These are phyloP conservation scores for Dolichomitus sp. DNA, from an alignment of 2,888 invertebrate genomes.

Conservation along the genomic window DNA sequence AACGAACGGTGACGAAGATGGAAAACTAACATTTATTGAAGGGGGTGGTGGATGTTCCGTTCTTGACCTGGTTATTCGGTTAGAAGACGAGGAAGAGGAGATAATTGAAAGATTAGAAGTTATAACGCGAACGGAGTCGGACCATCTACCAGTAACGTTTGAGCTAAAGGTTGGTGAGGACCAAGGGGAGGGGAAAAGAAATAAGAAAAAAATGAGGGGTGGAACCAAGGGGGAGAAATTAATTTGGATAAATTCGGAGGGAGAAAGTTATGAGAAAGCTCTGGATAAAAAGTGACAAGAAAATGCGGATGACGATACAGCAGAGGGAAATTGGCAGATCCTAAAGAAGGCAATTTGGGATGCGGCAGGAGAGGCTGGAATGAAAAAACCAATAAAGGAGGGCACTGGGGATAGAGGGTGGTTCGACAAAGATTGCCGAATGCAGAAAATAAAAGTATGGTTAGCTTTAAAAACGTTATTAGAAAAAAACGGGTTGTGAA, in stretches of 20 bases:
- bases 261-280: not conserved
- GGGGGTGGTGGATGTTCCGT: conserved; percentile 20
- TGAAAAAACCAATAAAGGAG: not conserved
- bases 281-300: not conserved
- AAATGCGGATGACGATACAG: not conserved
- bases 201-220: not conserved
- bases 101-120: conserved; percentile 1
- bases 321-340: not conserved
- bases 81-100: conserved; percentile 33
- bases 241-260: not conserved
- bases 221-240: not conserved
- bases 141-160: conserved; percentile 15
- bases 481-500: not conserved
- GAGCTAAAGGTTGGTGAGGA: not conserved
- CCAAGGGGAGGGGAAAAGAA: not conserved
- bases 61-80: conserved; percentile 25
- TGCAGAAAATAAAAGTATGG: conserved; percentile 11
- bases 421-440: conserved; percentile 23
- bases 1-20: conserved; percentile 13
- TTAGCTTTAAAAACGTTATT: not conserved
- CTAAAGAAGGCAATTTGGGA: not conserved
- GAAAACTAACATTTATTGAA: conserved; percentile 15
- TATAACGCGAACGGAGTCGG: not conserved
- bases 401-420: not conserved
- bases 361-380: conserved; percentile 14